phyloP scores from a whole-genome alignment of 2,797 vertebrate genomes.

The Poeciliopsis presidionis region DNA sequence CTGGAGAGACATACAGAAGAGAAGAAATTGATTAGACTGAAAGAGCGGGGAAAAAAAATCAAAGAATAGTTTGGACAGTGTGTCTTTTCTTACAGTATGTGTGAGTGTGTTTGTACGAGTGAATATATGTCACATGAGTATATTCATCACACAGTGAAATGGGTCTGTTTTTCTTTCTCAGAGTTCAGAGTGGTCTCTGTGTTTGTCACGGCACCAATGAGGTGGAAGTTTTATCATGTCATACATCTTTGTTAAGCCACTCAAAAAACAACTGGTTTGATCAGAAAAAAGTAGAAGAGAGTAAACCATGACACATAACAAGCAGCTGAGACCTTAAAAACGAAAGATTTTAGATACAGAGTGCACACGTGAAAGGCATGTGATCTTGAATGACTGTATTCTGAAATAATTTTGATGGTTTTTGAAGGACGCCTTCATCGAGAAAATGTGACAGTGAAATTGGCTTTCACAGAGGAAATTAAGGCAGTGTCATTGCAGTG shows the following conservation, averaged over 20 bases:
- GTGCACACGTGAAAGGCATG: neutral
- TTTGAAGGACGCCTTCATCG: conserved; percentile 41
- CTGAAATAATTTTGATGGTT: conserved; percentile 26
- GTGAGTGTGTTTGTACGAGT: conserved; percentile 14
- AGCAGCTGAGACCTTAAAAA: neutral
- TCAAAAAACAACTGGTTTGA: conserved; percentile 48
- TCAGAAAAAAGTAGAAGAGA: conserved; percentile 40
- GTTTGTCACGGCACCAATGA: conserved; percentile 46
- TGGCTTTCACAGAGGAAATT: conserved; percentile 36
- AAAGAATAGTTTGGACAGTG: conserved; percentile 20
- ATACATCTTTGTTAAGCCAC: conserved; percentile 51
- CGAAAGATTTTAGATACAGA: neutral
- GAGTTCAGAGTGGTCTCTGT: conserved; percentile 44
- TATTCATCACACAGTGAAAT: conserved; percentile 52
- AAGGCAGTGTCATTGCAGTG: conserved; percentile 19
- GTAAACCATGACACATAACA: conserved; percentile 36
- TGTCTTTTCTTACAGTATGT: conserved; percentile 18
- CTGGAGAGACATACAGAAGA: neutral
- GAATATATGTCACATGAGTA: conserved; percentile 21
- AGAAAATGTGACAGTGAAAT: conserved; percentile 42
- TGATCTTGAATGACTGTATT: conserved; percentile 27
- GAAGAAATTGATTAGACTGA: conserved; percentile 14
- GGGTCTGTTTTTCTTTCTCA: conserved; percentile 38
- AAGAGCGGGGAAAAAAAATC: neutral
- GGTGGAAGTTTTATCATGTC: conserved; percentile 20